Evolutionary conservation across 2,888 invertebrate genomes (phyloP).

Genomic region (Gasteruption jaculator): DNA sequence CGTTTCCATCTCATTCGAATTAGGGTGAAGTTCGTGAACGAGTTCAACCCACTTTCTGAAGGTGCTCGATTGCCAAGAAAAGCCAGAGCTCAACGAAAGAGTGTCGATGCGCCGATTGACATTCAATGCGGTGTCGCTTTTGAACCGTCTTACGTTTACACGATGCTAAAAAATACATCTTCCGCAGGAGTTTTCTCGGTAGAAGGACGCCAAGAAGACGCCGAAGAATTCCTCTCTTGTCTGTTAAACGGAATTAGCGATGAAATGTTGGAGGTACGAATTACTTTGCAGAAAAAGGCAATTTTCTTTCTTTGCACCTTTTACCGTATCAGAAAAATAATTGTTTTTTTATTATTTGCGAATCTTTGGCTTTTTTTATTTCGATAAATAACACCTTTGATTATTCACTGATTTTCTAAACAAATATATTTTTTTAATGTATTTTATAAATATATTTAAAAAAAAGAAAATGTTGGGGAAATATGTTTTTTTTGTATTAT

Average conservation of each 20-base stretch:
- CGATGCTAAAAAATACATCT: slow-evolving; percentile 74
- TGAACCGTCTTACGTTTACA: slow-evolving; percentile 84
- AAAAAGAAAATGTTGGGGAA: too few relatives aligned
- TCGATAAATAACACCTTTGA: too few relatives aligned
- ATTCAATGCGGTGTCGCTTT: slow-evolving; percentile 75
- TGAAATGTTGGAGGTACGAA: slow-evolving; percentile 85
- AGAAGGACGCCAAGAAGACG: slow-evolving; percentile 93
- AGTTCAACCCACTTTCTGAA: slow-evolving; percentile 68
- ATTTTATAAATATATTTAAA: too few relatives aligned
- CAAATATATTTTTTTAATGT: too few relatives aligned
- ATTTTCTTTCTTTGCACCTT: too few relatives aligned
- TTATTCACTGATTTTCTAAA: too few relatives aligned
- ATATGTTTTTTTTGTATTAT: too few relatives aligned
- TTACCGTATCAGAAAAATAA: too few relatives aligned
- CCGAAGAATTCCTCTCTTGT: slow-evolving; percentile 93
- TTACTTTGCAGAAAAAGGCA: neutral
- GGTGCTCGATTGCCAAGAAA: slow-evolving; percentile 54
- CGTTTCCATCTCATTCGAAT: too few relatives aligned
- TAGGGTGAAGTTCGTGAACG: slow-evolving; percentile 75
- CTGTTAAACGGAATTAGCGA: slow-evolving; percentile 92
- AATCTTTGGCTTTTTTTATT: slow-evolving; percentile 4
- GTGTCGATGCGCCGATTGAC: slow-evolving; percentile 50
- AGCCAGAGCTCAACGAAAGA: slow-evolving; percentile 50
- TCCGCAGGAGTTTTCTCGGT: slow-evolving; percentile 67
- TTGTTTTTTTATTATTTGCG: slow-evolving; percentile 5